These are phyloP conservation scores for Tigriopus californicus DNA, from an alignment of 2,888 invertebrate species.

Conservation along the genomic window DNA sequence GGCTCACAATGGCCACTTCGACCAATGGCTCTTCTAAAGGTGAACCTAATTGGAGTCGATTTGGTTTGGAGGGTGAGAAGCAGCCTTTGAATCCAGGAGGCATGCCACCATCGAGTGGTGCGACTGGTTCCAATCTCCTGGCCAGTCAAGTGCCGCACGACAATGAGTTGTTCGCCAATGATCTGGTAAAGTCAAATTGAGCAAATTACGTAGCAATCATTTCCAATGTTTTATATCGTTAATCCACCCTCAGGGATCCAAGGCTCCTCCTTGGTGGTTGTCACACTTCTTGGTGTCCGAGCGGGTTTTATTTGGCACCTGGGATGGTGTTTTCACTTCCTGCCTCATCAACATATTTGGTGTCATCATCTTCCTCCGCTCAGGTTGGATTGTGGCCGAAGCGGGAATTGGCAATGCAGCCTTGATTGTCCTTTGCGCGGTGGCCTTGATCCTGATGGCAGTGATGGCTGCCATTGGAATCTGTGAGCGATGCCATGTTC, in stretches of 20 bases:
- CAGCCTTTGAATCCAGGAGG: neutral
- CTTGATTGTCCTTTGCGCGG: slow-evolving; percentile 50
- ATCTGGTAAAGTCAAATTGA: slow-evolving; percentile 44
- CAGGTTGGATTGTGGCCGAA: slow-evolving; percentile 92
- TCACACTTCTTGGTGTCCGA: slow-evolving; percentile 90
- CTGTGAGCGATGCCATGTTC: slow-evolving; percentile 80
- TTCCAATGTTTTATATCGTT: neutral
- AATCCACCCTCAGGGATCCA: slow-evolving; percentile 6
- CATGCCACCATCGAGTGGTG: neutral
- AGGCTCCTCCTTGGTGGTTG: slow-evolving; percentile 68
- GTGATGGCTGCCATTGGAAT: slow-evolving; percentile 90
- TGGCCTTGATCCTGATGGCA: slow-evolving; percentile 71
- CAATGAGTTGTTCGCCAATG: slow-evolving; percentile 76
- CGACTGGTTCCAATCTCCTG: neutral
- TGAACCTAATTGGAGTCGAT: neutral
- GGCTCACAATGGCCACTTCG: too few relatives aligned
- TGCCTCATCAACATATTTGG: slow-evolving; percentile 94
- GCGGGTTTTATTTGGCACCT: slow-evolving; percentile 85
- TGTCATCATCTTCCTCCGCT: slow-evolving; percentile 84
- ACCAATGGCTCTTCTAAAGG: neutral
- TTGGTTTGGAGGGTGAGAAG: neutral
- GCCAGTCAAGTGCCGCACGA: slow-evolving; percentile 40
- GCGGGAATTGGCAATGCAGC: slow-evolving; percentile 63
- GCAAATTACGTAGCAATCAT: neutral
- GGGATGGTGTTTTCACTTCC: slow-evolving; percentile 95